Evolutionary conservation across 2,888 invertebrate species (phyloP), one percentile per base, ranked within the genome.

Genomic region (Lithophane ornitopus): DNA sequence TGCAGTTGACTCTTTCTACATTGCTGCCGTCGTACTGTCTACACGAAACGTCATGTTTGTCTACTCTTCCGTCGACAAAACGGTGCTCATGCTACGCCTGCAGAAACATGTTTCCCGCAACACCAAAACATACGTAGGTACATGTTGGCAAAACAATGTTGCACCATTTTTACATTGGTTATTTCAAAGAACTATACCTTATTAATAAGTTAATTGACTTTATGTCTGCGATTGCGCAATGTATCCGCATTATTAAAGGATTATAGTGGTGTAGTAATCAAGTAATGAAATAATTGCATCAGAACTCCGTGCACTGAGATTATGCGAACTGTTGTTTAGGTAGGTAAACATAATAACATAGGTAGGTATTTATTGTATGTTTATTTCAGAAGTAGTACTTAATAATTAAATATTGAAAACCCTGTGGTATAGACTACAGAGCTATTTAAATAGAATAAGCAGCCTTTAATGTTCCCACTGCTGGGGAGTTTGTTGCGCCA

Each of bases 241-340:
- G 52, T 9, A 28, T 3, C 9, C 16, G 3, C 4, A 8, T n/a
- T 49, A 49, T 22, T 49, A 34, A 22, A 28, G 22, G 22, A 22
- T 22, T 28, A 8, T 1, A 14, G 22, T 52, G 9, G 6, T 67
- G 52, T n/a, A n/a, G 9, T 22, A 46, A 14, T 46, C 2, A 22
- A 46, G 22, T 14, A 46, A 65, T 65, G 1, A 46, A 65, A 65
- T 46, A 16, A 54, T 34, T 66, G 54, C 67, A 56, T 67, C 56
- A 67, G 56, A n/a, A 34, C 54, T 54, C 1, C 34, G 22, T 34
- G 16, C 11, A 16, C 16, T 7, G n/a, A 67, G n/a, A 16, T 66
- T n/a, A 66, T 6, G 16, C 22, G 9, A 34, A 9, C n/a, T 52
- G 34, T 65, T 46, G 34, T 65, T 46, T 14, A 14, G 19, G 26